Evolutionary conservation across 2,888 invertebrate genomes (phyloP), one percentile per base, ranked within the genome.

Genomic region (Mythimna vitellina): DNA sequence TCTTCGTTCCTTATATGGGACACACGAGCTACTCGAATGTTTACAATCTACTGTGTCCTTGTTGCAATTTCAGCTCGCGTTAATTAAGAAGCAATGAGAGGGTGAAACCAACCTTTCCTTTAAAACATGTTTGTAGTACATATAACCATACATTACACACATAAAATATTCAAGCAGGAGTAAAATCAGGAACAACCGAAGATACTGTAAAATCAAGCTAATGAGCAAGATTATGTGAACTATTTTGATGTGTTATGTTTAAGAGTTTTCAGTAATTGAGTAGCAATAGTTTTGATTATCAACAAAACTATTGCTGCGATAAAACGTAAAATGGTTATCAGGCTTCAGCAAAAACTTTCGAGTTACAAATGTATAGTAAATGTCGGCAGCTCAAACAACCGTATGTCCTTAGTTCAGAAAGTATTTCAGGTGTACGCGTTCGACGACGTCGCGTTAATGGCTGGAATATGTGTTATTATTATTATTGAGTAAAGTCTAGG

Each of bases 1-100:
- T 84, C 80, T 83, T 86, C 82, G 77, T 81, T 87, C 70, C 69
- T 73, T 65, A 62, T 29, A 53, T 9, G 64, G 10, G 69, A 80
- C 82, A 82, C 62, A 86, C 76, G 76, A 60, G 5, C 62, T 8
- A 0, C 12, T 8, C 9, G 35, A 51, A 61, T 9, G 22, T 8
- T 17, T 38, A 10, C 49, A 25, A 49, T 63, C 10, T 25, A 12
- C 10, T 51, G 49, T 51, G n/a, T 8, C n/a, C 1, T 51, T 51
- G 49, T n/a, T n/a, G 49, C 49, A 51, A 51, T 51, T 51, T 51
- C 49, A 3, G 49, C 20, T 51, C n/a, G 20, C n/a, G n/a, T 51
- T n/a, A n/a, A n/a, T 51, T 51, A 51, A 8, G n/a, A 51, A 51
- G n/a, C 20, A 20, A 51, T 51, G 49, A 51, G 49, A 51, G 49